These are phyloP conservation scores for Sericinus montela DNA, from an alignment of 2,888 invertebrate species.

Conservation along the genomic window DNA sequence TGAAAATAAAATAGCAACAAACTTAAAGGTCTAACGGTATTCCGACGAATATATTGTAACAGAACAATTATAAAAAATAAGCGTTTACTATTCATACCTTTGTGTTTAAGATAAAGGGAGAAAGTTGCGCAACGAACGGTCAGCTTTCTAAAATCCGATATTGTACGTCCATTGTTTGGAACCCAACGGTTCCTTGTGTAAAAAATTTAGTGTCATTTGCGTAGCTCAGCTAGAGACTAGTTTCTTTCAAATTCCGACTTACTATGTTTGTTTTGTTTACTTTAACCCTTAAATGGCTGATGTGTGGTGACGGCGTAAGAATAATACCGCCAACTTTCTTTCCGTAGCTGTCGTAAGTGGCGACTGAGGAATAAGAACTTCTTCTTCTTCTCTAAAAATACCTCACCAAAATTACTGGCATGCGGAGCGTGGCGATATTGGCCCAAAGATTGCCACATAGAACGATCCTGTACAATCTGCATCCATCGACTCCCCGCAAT, in stretches of 20 bases:
- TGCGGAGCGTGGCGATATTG: no score
- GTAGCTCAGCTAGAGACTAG: constrained; percentile 22
- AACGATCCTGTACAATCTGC: no score
- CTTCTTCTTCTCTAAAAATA: no score
- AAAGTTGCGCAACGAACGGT: constrained; percentile 69
- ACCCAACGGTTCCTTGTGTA: constrained; percentile 39
- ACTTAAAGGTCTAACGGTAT: constrained; percentile 8
- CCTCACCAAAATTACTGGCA: no score
- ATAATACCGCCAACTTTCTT: no score
- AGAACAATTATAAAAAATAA: neutral
- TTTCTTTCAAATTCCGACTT: neutral
- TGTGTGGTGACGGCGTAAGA: no score
- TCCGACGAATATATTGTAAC: constrained; percentile 29
- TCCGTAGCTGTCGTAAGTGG: no score
- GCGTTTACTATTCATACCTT: constrained; percentile 49
- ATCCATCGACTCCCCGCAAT: no score
- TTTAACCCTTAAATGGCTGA: constrained; percentile 4
- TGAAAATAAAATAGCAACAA: no score
- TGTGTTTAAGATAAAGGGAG: constrained; percentile 68
- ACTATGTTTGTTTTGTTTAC: neutral
- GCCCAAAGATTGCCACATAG: no score
- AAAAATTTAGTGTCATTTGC: constrained; percentile 13
- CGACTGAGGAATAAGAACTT: no score
- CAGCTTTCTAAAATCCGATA: constrained; percentile 71
- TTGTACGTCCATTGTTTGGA: constrained; percentile 50